Evolutionary conservation across 2,888 invertebrate genomes (phyloP).

Genomic region (Andrena bucephala): DNA sequence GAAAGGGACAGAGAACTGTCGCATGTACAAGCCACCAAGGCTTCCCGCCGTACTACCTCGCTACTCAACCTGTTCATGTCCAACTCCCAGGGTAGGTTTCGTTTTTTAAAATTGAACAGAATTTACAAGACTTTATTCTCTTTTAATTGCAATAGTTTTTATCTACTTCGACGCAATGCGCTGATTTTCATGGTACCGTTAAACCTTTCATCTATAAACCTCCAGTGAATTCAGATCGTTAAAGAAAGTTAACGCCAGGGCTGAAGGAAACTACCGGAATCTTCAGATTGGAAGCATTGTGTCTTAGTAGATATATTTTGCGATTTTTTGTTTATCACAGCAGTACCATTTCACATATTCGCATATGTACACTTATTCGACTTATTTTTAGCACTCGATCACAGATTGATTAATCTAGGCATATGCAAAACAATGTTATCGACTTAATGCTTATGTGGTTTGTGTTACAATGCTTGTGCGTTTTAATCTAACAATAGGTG

Average conservation of each 20-base stretch:
- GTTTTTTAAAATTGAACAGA: conserved; percentile 57
- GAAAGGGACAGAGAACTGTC: conserved; percentile 79
- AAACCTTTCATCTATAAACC: not conserved
- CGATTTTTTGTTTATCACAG: conserved; percentile 56
- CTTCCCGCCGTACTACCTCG: conserved; percentile 96
- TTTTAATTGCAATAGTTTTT: conserved; percentile 61
- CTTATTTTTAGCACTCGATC: conserved; percentile 65
- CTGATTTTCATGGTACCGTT: not conserved
- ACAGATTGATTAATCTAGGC: conserved; percentile 57
- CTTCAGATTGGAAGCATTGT: conserved; percentile 44
- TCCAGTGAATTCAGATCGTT: not conserved
- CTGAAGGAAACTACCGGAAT: not conserved
- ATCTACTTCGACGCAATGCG: conserved; percentile 63
- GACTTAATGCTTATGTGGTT: conserved; percentile 74
- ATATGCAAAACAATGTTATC: conserved; percentile 62
- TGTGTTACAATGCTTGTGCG: conserved; percentile 78
- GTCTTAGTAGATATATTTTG: conserved; percentile 58
- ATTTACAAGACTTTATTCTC: conserved; percentile 51
- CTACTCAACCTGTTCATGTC: conserved; percentile 98
- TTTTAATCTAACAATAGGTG: conserved; percentile 79
- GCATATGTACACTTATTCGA: conserved; percentile 57
- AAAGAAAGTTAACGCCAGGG: too few species aligned
- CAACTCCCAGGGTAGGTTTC: conserved; percentile 94
- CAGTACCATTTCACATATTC: conserved; percentile 56
- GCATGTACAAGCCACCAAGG: conserved; percentile 86